phyloP scores from a whole-genome alignment of 2,888 invertebrate genomes.

The Conus canariensis region DNA sequence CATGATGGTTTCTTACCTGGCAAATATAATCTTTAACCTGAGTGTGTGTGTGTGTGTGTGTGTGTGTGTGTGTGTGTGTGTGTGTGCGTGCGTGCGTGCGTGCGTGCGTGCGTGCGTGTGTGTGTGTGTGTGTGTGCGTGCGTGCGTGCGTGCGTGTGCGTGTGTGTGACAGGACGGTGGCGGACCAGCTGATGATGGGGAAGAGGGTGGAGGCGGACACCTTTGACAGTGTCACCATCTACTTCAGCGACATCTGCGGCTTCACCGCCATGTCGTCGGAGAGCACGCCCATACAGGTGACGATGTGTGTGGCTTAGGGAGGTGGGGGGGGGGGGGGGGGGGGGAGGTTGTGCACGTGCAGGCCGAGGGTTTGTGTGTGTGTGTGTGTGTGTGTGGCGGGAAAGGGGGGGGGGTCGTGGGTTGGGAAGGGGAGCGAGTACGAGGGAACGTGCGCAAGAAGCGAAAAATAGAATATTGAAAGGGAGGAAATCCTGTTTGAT shows the following conservation, averaged over 20 bases:
- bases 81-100: not conserved
- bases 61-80: not conserved
- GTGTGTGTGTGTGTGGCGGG: not conserved
- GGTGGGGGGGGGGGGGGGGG: no score
- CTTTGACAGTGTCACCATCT: conserved; percentile 95
- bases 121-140: not conserved
- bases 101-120: not conserved
- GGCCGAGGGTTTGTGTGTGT: not conserved
- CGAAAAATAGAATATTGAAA: no score
- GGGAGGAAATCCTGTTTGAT: no score
- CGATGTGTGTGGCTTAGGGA: not conserved
- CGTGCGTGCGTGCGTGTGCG: not conserved
- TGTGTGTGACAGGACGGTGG: conserved; percentile 81
- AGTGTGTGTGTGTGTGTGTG: not conserved
- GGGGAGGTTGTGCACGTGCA: not conserved
- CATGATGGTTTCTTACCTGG: no score
- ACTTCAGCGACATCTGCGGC: conserved; percentile 95
- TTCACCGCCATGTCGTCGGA: conserved; percentile 93
- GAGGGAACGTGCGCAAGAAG: no score
- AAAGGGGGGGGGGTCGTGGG: no score
- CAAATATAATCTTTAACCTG: not conserved
- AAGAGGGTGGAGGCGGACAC: conserved; percentile 93
- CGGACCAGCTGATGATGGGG: conserved; percentile 93
- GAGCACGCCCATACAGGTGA: conserved; percentile 84
- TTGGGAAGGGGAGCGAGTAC: no score